These are phyloP conservation scores for Eutolmus rufibarbis DNA, from an alignment of 2,888 invertebrate genomes.

Conservation along the genomic window DNA sequence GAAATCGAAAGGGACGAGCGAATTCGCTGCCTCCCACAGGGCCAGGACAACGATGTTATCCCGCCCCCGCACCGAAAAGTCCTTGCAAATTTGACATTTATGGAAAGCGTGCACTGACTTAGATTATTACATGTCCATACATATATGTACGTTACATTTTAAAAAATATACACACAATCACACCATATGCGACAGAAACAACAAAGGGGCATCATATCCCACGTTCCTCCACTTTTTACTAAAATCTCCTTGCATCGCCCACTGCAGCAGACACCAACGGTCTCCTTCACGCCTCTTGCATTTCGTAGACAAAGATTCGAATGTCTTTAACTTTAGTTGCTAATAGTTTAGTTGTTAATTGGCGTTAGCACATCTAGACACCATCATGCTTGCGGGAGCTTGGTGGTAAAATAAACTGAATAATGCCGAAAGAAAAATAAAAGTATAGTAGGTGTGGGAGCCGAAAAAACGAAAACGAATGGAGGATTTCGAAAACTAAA, in stretches of 20 bases:
- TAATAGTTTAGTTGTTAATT: not conserved
- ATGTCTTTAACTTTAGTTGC: not conserved
- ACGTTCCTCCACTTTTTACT: not conserved
- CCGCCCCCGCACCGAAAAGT: not conserved
- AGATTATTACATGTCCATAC: not conserved
- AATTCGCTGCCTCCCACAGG: not conserved
- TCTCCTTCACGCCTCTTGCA: not conserved
- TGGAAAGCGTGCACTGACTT: not conserved
- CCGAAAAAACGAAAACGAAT: not conserved
- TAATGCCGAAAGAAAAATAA: not conserved
- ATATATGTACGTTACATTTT: not conserved
- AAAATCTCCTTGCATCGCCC: not conserved
- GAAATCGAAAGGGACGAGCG: not conserved
- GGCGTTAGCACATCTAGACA: not conserved
- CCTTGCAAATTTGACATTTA: not conserved
- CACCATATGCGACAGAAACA: not conserved
- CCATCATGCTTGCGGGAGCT: not conserved
- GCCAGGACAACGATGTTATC: not conserved
- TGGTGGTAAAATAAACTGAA: not conserved
- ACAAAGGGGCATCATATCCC: not conserved
- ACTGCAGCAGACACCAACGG: not conserved
- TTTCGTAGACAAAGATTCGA: not conserved
- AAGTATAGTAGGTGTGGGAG: not conserved
- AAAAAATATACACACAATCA: not conserved
- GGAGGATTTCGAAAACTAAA: conserved; percentile 16